Conservation (phyloP, 2,888 invertebrate genomes). For the Odontomyia ornata region DNA sequence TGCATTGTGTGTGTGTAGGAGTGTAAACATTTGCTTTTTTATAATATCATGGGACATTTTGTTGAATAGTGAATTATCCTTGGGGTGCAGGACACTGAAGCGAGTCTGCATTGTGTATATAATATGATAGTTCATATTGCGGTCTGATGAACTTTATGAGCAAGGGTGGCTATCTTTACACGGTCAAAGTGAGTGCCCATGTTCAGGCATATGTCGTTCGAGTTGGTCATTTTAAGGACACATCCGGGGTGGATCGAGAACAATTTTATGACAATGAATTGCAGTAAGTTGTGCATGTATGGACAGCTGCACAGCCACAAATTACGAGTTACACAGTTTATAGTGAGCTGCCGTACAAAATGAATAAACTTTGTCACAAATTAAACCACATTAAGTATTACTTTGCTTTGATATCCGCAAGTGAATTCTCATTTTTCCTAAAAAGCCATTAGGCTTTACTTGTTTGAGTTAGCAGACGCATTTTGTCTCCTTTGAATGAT, state of each 20-base stretch:
- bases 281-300: neutral
- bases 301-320: neutral
- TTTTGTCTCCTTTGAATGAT: too few species aligned
- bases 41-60: slow-evolving; percentile 14
- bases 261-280: neutral
- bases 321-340: too few species aligned
- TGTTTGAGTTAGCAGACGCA: too few species aligned
- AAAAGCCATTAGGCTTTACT: too few species aligned
- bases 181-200: neutral
- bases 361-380: too few species aligned
- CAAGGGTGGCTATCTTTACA: neutral
- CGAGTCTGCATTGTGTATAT: neutral
- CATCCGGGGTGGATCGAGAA: neutral
- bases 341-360: too few species aligned
- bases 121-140: slow-evolving; percentile 13
- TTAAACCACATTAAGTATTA: too few species aligned
- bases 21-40: neutral
- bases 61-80: slow-evolving; percentile 16
- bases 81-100: neutral
- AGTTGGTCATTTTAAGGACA: neutral
- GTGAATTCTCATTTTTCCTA: too few species aligned
- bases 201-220: slow-evolving; percentile 3
- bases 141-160: slow-evolving; percentile 19
- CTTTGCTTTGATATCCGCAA: too few species aligned
- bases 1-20: neutral